Base-by-base conservation (phyloP, 2,888 invertebrate genomes). In the Thumatha senex region DNA sequence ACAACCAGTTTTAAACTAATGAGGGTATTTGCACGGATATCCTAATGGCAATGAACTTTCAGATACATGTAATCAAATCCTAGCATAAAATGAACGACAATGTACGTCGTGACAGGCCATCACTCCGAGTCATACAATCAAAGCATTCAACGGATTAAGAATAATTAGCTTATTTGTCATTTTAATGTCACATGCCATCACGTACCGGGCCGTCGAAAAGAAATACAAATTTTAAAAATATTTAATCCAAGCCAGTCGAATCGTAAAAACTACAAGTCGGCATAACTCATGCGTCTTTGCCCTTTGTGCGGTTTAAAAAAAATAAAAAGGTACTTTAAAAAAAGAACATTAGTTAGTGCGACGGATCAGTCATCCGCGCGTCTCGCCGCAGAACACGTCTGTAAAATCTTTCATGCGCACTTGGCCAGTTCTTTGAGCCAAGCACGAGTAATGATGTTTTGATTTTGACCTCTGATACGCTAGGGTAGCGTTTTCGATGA, bases 161-260 rank as follows among this genome's bases (percentile, higher is more conserved):
- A 89, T 89, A 91, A 91, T 91, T 90, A 90, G 84, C 82, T 83
- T 83, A 91, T 91, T 89, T 88, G 84, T 91, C 90, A 90, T 90
- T 90, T 90, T 88, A 89, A 90, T 89, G 90, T 89, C 89, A 89
- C 89, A 90, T 89, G 89, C 89, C 91, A 84, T 86, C 91, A 90
- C 91, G 90, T 88, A 78, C 76, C 65, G 49, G 29, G 43, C 67
- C 73, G 68, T 72, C 67, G 69, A 73, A 73, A 81, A 80, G 76
- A 72, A 80, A 86, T 80, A 82, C 87, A 83, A 81, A 77, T 81
- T 86, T 80, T 80, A 72, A 82, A 84, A 83, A 83, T 79, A 81
- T 84, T 87, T 89, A 89, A 91, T 90, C 89, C 89, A 82, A 77
- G 75, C 76, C 75, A 75, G 80, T 77, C 76, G 76, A 86, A 86